Percentiles rank a stretch among this genome's conserved stretches.
Conservation (phyloP, 2,797 vertebrate species). For the Scyliorhinus canicula region DNA sequence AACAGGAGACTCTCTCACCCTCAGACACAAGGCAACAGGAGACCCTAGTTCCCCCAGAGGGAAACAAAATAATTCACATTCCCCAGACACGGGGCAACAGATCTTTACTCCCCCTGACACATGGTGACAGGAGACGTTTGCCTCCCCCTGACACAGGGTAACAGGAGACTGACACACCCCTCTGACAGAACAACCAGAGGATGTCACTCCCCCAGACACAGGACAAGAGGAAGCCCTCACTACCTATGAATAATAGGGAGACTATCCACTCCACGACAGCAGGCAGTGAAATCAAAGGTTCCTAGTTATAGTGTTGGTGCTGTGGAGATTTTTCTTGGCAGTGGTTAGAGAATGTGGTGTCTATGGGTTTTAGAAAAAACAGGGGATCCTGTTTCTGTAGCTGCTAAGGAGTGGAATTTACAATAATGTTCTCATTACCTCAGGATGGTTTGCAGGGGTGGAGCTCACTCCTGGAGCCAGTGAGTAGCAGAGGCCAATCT, state of each 20-base stretch:
- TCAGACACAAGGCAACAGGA: background rate
- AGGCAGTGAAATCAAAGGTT: background rate
- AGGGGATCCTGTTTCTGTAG: constrained; percentile 2
- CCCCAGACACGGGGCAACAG: background rate
- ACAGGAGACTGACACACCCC: background rate
- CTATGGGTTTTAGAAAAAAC: background rate
- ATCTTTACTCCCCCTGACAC: background rate
- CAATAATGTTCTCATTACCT: constrained; percentile 22
- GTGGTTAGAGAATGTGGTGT: background rate
- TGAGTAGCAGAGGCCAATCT: background rate
- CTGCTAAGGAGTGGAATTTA: constrained; percentile 8
- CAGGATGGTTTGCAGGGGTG: constrained; percentile 11
- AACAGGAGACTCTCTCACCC: background rate
- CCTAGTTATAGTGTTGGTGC: background rate
- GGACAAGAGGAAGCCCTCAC: background rate
- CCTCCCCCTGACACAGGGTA: background rate
- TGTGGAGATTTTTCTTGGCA: background rate
- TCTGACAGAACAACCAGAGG: background rate
- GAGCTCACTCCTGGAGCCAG: background rate
- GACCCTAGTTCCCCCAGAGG: background rate
- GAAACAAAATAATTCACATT: background rate
- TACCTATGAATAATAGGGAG: background rate
- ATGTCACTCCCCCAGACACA: background rate
- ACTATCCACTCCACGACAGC: no score
- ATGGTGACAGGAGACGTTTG: background rate